Evolutionary conservation across 2,113 vertebrate species (phyloP), one percentile per base, ranked within the genome.

Genomic region (Tachuris rubrigastra): DNA sequence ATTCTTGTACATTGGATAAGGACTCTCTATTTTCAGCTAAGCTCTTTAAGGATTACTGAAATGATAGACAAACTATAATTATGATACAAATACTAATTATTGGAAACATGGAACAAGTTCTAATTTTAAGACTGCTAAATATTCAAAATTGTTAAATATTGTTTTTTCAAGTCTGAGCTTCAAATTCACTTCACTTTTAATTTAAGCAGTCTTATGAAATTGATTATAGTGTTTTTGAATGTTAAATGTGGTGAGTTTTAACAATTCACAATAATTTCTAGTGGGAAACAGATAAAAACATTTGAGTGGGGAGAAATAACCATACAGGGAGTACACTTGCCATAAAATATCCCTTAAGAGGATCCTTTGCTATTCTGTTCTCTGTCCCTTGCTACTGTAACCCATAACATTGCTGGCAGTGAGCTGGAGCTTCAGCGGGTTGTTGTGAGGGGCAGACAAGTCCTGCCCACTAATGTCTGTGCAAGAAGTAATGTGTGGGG

Each of bases 81-180:
- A 89, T 76, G 52, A 39, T 68, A 73, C 62, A 91, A 85, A 87
- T 82, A 79, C 53, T 93, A 91, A 95, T 93, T 93, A 91, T 31
- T 90, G 71, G 71, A n/a, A 91, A 93, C 93, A 91, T 85, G 17
- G 27, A 37, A 59, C 52, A 73, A 90, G 49, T 87, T 71, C 85
- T 87, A 82, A 85, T 95, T 96, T 97, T 93, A 87, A 72, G 78
- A 91, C 58, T 82, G 50, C 55, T 97, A 65, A 93, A 94, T 82
- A 87, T 74, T 93, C 66, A 79, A 50, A 90, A 74, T 33, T 58
- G 47, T 46, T 90, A 85, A 94, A 71, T 83, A 66, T 5, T 85
- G 28, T 52, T 75, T 35, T 90, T 80, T 62, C 30, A 59, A 87
- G 77, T 46, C 56, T 74, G 28, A 87, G 35, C 27, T 85, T 87